A percentile compares a stretch with the other conserved stretches of the same genome.
phyloP scores from a whole-genome alignment of 2,888 invertebrate genomes.

The Creontiades dilutus region DNA sequence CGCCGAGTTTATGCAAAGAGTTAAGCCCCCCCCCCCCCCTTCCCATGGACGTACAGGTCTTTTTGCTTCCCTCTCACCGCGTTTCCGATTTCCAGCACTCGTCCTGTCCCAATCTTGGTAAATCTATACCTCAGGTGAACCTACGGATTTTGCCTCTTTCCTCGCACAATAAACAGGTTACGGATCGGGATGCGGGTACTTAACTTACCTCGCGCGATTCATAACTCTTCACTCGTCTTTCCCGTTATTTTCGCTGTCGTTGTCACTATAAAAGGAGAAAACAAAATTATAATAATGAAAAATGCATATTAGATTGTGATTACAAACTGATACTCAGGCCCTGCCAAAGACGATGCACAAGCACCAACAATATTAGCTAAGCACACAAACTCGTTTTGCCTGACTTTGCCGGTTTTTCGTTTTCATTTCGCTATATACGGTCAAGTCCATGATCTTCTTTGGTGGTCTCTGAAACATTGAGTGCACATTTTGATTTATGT shows the following conservation, averaged over 20 bases:
- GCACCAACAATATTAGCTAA: too few relatives aligned
- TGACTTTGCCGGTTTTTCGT: too few relatives aligned
- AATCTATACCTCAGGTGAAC: constrained; percentile 12
- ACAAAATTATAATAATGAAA: neutral
- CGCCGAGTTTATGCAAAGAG: constrained; percentile 31
- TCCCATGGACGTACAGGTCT: neutral
- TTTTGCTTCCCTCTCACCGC: neutral
- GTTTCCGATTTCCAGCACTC: constrained; percentile 27
- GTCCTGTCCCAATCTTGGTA: constrained; percentile 29
- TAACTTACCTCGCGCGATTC: neutral
- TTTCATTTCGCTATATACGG: too few relatives aligned
- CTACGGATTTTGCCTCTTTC: neutral
- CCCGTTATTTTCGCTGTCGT: neutral
- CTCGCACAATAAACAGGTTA: neutral
- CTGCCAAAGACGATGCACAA: too few relatives aligned
- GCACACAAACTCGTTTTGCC: too few relatives aligned
- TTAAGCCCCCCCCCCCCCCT: neutral
- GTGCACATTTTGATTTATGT: too few relatives aligned
- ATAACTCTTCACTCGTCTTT: neutral
- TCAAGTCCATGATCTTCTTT: too few relatives aligned
- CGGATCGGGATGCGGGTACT: constrained; percentile 1
- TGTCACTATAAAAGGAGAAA: neutral
- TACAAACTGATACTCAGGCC: too few relatives aligned
- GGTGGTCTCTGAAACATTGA: too few relatives aligned
- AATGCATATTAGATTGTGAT: too few relatives aligned